Percentiles rank a stretch among this genome's conserved stretches.
Conservation (phyloP, 1,140 invertebrate species). For the Aphaenogaster floridana region DNA sequence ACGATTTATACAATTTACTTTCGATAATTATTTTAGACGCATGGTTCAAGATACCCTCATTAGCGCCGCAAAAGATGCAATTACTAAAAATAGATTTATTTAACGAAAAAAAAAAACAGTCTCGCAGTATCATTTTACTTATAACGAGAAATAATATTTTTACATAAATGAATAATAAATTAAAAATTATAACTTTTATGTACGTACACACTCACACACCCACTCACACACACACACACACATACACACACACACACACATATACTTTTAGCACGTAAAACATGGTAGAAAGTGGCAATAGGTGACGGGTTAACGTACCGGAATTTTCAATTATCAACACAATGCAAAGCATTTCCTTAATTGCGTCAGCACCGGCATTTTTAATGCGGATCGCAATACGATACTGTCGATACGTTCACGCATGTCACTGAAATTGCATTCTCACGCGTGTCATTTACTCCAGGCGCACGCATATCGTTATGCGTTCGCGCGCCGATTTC, state of each 20-base stretch:
- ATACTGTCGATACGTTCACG: slow-evolving; percentile 18
- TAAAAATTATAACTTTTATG: neutral
- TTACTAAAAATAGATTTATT: slow-evolving; percentile 11
- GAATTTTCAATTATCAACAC: slow-evolving; percentile 34
- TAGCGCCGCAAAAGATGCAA: neutral
- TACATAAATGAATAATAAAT: neutral
- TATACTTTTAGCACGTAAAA: too few species aligned
- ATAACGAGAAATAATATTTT: neutral
- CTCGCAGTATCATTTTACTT: neutral
- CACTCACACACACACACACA: neutral
- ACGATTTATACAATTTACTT: slow-evolving; percentile 32
- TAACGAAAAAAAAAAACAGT: neutral
- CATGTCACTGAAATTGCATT: slow-evolving; percentile 26
- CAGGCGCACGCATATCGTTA: neutral
- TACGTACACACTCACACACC: neutral
- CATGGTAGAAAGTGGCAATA: slow-evolving; percentile 5
- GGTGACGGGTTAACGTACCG: neutral
- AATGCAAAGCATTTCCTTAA: slow-evolving; percentile 29
- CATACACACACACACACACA: neutral
- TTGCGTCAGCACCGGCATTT: slow-evolving; percentile 22
- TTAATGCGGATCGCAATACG: slow-evolving; percentile 15
- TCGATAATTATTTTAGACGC: neutral
- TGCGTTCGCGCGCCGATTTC: slow-evolving; percentile 35
- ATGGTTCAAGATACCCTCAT: neutral
- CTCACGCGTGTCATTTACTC: slow-evolving; percentile 47